phyloP scores from a whole-genome alignment of 1,140 invertebrate species.

The Eurosta solidaginis region DNA sequence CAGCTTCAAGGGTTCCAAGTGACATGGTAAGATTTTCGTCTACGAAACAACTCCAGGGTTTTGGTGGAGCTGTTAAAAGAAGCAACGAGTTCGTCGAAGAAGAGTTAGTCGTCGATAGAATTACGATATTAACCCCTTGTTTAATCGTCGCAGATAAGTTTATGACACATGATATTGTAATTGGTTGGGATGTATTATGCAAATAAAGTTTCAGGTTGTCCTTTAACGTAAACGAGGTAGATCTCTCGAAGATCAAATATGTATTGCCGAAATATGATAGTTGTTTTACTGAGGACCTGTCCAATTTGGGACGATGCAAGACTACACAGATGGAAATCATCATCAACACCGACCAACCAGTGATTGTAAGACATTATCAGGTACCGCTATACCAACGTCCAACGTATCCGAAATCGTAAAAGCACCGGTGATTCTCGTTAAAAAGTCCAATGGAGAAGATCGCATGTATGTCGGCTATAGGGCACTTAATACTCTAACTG shows the following conservation, averaged over 20 bases:
- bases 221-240: neutral
- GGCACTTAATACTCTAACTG: slow-evolving; percentile 32
- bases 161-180: neutral
- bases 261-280: neutral
- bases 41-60: neutral
- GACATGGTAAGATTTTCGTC: neutral
- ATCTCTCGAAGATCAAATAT: neutral
- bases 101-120: neutral
- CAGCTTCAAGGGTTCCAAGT: neutral
- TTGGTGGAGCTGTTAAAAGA: neutral
- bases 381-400: slow-evolving; percentile 34
- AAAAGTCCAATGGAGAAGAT: slow-evolving; percentile 57
- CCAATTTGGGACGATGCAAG: slow-evolving; percentile 7
- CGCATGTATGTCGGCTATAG: slow-evolving; percentile 44
- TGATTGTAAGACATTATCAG: slow-evolving; percentile 35
- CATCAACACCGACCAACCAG: slow-evolving; percentile 32
- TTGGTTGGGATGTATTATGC: neutral
- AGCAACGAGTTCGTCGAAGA: neutral
- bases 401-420: slow-evolving; percentile 34
- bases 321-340: slow-evolving; percentile 4
- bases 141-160: neutral
- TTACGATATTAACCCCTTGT: neutral
- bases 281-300: slow-evolving; percentile 19
- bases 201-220: neutral
- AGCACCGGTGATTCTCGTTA: slow-evolving; percentile 61